Evolutionary conservation across 2,113 vertebrate species (phyloP).

Genomic region (Esox niger): DNA sequence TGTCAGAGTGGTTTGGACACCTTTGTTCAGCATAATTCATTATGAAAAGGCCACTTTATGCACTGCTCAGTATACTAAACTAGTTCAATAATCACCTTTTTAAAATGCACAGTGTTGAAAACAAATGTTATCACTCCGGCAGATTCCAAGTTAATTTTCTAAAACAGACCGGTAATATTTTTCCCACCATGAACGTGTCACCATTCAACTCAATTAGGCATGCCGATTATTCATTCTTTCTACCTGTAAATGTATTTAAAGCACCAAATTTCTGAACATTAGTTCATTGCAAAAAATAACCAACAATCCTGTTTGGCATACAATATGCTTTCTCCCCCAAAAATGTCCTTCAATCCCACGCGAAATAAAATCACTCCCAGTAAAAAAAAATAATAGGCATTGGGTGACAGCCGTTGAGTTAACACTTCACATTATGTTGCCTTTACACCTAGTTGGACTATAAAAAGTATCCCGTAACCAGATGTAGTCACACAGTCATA

Average conservation of each 20-base stretch:
- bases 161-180: too few species aligned
- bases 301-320: neutral
- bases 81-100: too few species aligned
- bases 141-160: too few species aligned
- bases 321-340: conserved; percentile 36
- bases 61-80: too few species aligned
- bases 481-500: neutral
- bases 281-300: neutral
- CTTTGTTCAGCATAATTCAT: too few species aligned
- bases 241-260: too few species aligned
- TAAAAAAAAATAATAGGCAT: neutral
- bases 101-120: too few species aligned
- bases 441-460: neutral
- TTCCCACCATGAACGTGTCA: too few species aligned
- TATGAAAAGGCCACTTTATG: too few species aligned
- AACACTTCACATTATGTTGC: conserved; percentile 1
- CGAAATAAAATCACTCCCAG: neutral
- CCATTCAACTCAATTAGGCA: neutral
- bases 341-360: neutral
- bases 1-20: too few species aligned
- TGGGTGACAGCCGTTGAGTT: neutral
- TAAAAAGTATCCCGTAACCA: neutral
- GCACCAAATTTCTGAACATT: too few species aligned
- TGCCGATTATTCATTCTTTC: neutral
- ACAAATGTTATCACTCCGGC: too few species aligned